Percentiles rank a stretch among this genome's conserved stretches.
These are phyloP conservation scores for Psittacula derbiana DNA, from an alignment of 2,797 vertebrate species.

Conservation along the genomic window DNA sequence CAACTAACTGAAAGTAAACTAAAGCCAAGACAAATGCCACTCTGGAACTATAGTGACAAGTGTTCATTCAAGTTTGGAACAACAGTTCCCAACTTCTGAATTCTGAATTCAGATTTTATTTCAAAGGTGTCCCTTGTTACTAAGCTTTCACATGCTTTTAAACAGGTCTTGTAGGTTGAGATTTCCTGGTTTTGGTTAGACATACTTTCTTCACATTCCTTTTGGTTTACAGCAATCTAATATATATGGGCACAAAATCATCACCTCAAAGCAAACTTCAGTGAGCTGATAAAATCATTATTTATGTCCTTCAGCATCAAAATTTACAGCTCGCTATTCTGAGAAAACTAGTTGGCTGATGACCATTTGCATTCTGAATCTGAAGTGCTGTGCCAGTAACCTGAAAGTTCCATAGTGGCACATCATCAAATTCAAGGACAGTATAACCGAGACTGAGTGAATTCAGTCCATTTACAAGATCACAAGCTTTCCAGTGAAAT, in stretches of 20 bases:
- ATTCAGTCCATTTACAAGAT: background rate
- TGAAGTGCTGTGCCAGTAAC: background rate
- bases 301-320: background rate
- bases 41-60: background rate
- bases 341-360: background rate
- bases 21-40: background rate
- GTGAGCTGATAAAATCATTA: background rate
- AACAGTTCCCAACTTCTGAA: background rate
- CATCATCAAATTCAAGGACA: background rate
- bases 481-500: background rate
- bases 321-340: background rate
- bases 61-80: background rate
- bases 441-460: background rate
- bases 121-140: background rate
- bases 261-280: background rate
- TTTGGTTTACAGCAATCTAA: background rate
- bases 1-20: background rate
- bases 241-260: background rate
- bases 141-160: background rate
- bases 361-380: background rate
- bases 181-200: background rate
- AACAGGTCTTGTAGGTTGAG: background rate
- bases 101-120: background rate
- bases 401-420: background rate
- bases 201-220: background rate